These are phyloP conservation scores for Idaea aversata DNA, from an alignment of 2,888 invertebrate species.

Conservation along the genomic window DNA sequence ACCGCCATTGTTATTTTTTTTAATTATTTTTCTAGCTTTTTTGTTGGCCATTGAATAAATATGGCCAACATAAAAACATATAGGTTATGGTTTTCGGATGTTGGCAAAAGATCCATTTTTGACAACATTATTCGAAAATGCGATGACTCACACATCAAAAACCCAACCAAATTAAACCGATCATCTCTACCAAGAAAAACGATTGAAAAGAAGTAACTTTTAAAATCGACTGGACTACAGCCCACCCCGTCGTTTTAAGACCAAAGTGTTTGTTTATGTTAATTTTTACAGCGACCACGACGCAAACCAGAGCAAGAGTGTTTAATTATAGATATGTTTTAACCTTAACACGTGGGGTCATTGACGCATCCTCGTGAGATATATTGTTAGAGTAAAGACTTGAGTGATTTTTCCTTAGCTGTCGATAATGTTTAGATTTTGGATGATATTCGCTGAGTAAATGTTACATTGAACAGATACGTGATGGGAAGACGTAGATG, in stretches of 20 bases:
- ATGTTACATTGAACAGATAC: neutral
- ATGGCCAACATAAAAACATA: too few species aligned
- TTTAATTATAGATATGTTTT: constrained; percentile 67
- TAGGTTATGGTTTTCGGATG: too few species aligned
- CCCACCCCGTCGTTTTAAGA: constrained; percentile 70
- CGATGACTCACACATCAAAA: neutral
- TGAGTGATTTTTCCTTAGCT: constrained; percentile 30
- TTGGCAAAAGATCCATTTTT: neutral
- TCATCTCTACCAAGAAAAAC: neutral
- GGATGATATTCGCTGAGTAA: constrained; percentile 9
- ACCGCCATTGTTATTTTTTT: too few species aligned
- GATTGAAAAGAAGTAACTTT: neutral
- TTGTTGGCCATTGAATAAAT: too few species aligned
- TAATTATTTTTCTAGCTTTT: too few species aligned
- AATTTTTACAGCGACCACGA: constrained; percentile 78
- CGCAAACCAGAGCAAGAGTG: constrained; percentile 75
- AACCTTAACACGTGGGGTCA: constrained; percentile 72
- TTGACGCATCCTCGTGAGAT: constrained; percentile 48
- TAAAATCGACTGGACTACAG: neutral
- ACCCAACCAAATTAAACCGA: neutral
- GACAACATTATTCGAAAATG: neutral
- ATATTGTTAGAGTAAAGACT: constrained; percentile 17
- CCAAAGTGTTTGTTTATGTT: constrained; percentile 72
- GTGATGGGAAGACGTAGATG: neutral
- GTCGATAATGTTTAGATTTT: constrained; percentile 21